Base-by-base conservation (phyloP, 2,113 vertebrate genomes). In the Epinephelus cyanopodus region DNA sequence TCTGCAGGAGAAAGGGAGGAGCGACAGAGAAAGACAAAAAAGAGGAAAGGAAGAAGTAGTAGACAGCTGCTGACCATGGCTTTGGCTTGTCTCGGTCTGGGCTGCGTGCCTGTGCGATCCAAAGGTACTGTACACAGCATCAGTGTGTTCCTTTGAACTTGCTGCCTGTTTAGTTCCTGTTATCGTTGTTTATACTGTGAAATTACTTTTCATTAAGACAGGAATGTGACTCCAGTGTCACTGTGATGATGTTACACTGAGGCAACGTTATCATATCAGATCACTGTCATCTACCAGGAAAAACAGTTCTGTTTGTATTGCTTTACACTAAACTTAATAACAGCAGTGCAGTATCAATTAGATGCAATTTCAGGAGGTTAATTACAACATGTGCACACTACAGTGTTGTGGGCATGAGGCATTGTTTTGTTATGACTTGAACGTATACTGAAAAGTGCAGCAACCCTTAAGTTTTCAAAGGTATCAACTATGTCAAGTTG, bases 81-180 rank as follows among this genome's bases (percentile, higher is more conserved):
- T 83, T 77, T 94, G 89, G 90, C 90, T 84, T 93, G 91, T 84
- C 85, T 93, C 15, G 87, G 91, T 79, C 80, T 92, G 5, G 84
- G 89, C 74, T 91, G 92, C 12, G 37, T 73, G 69, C 85, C 91
- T 25, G 82, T 79, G 45, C 81, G 15, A 73, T 89, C 91, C n/a
- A 90, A 91, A 94, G 92, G 93, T 92, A 94, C 54, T 13, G 48
- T 80, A 23, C 66, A 11, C 6, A 27, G 69, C 48, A 81, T 75
- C 71, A 73, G 39, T 57, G 8, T 84, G 47, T 23, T n/a, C 47
- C 18, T 60, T 71, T 11, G 27, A 60, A 45, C n/a, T 5, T 25
- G 10, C 60, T 27, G 37, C 39, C 19, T 37, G 42, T 63, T 65
- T 6, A 50, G 15, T 29, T 48, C 21, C 0, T 81, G 27, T 78